Evolutionary conservation across 2,888 invertebrate genomes (phyloP).

Genomic region (Eledona agricola): DNA sequence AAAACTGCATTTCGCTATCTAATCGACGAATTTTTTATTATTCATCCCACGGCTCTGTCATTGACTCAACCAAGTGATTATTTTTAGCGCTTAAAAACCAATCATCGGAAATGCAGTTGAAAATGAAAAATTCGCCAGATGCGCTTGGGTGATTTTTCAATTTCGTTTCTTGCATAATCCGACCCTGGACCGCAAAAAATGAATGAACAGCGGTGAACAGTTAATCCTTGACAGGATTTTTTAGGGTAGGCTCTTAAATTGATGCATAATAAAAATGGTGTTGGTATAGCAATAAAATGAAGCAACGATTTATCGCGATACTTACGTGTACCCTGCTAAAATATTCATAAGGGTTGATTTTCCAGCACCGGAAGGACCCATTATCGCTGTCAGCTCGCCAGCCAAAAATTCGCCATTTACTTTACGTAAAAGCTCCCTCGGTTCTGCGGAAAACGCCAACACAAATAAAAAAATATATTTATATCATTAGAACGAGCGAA

Average conservation of each 20-base stretch:
- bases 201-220: not conserved
- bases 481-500: no score
- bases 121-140: no score
- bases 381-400: constrained; percentile 83
- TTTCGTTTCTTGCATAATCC: constrained; percentile 16
- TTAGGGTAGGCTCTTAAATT: not conserved
- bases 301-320: no score
- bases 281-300: not conserved
- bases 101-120: no score
- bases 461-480: no score
- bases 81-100: no score
- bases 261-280: constrained; percentile 6
- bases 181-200: constrained; percentile 11
- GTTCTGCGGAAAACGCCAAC: constrained; percentile 61
- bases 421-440: constrained; percentile 58
- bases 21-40: no score
- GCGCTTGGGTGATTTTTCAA: constrained; percentile 23
- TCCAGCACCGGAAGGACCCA: constrained; percentile 91
- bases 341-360: constrained; percentile 91
- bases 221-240: not conserved
- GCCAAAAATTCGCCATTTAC: constrained; percentile 74
- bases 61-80: no score
- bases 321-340: constrained; percentile 86
- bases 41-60: no score
- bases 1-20: no score